Conservation (phyloP, 2,888 invertebrate genomes). For the Pristionchus arcanus region DNA sequence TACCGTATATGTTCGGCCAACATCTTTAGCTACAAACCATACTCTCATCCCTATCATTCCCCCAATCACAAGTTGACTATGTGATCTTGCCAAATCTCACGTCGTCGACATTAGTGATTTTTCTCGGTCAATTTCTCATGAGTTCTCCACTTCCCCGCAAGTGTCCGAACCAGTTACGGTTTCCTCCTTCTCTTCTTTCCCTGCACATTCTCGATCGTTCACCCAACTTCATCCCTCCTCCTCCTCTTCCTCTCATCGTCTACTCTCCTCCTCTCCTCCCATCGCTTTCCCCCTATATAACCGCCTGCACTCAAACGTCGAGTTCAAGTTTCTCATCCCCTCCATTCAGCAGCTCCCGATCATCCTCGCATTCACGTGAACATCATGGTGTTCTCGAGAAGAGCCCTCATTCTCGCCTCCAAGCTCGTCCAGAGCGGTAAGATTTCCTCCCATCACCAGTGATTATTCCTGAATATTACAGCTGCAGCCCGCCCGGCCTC, state of each 20-base stretch:
- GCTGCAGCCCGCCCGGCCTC: neutral
- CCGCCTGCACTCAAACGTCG: neutral
- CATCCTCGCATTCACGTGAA: slow-evolving; percentile 5
- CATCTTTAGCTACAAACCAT: neutral
- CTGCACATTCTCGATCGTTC: slow-evolving; percentile 7
- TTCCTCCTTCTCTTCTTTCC: neutral
- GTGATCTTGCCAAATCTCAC: neutral
- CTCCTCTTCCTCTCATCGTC: neutral
- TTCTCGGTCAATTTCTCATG: slow-evolving; percentile 4
- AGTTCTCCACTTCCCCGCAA: neutral
- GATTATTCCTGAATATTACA: neutral
- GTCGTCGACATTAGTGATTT: neutral
- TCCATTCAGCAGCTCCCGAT: neutral
- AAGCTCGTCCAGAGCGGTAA: neutral
- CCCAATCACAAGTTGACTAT: neutral
- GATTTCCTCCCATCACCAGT: neutral
- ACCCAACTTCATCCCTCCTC: slow-evolving; percentile 23
- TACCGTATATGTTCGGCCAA: neutral
- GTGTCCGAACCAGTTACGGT: slow-evolving; percentile 21
- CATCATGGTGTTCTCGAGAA: slow-evolving; percentile 40
- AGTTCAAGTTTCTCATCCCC: neutral
- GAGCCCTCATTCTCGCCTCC: neutral
- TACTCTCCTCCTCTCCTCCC: neutral
- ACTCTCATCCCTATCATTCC: neutral
- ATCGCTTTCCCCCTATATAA: slow-evolving; percentile 24